phyloP scores from a whole-genome alignment of 2,888 invertebrate genomes.

The Byasa hedistus region DNA sequence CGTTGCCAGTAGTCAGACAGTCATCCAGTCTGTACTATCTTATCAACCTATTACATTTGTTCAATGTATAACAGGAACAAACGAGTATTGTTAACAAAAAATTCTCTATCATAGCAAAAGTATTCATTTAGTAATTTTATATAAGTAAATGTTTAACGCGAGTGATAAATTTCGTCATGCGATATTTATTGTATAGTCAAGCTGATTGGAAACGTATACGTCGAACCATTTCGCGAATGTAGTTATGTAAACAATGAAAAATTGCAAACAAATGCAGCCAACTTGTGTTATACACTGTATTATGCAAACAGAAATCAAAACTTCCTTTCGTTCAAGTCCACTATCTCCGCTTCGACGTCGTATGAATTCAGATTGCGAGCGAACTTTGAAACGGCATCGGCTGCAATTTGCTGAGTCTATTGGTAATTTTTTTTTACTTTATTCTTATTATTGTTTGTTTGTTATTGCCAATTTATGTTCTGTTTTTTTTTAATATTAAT shows the following conservation, averaged over 20 bases:
- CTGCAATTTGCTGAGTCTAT: slow-evolving; percentile 29
- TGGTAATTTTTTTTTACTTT: slow-evolving; percentile 7
- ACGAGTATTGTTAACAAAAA: neutral
- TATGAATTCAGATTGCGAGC: slow-evolving; percentile 56
- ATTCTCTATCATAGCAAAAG: neutral
- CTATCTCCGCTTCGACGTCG: slow-evolving; percentile 46
- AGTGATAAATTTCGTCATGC: slow-evolving; percentile 1
- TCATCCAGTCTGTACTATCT: slow-evolving; percentile 28
- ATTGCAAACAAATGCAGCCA: slow-evolving; percentile 27
- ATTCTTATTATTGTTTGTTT: no score
- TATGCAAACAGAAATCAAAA: slow-evolving; percentile 64
- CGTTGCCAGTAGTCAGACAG: slow-evolving; percentile 52
- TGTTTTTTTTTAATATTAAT: neutral
- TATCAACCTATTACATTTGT: no score
- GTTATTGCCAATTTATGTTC: neutral
- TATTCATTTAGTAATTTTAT: neutral
- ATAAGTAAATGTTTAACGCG: neutral
- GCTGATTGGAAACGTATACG: neutral
- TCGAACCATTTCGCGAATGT: slow-evolving; percentile 13
- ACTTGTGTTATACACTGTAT: slow-evolving; percentile 37
- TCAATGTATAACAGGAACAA: no score
- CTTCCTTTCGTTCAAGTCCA: slow-evolving; percentile 53
- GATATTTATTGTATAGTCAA: neutral
- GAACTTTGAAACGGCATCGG: slow-evolving; percentile 41
- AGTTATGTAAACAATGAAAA: slow-evolving; percentile 28